Evolutionary conservation across 2,113 vertebrate genomes (phyloP).

Genomic region (Protobothrops mucrosquamatus): DNA sequence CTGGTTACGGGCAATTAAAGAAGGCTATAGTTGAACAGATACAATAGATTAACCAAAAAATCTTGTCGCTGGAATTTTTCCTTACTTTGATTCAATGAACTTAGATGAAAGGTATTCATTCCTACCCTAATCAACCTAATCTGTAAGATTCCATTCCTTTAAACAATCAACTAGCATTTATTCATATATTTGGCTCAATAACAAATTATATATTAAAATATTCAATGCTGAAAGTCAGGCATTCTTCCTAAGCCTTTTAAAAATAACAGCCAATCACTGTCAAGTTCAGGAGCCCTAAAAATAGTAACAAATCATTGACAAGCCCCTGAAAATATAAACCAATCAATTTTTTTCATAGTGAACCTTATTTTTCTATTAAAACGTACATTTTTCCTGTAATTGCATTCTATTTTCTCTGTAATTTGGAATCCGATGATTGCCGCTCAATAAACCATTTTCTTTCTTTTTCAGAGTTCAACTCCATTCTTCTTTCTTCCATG

Average conservation of each 20-base stretch:
- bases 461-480: neutral
- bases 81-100: neutral
- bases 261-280: neutral
- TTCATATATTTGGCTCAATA: neutral
- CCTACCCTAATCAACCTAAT: neutral
- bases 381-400: neutral
- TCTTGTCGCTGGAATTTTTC: neutral
- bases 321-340: neutral
- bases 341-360: neutral
- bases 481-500: neutral
- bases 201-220: neutral
- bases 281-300: neutral
- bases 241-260: neutral
- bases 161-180: neutral
- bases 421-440: neutral
- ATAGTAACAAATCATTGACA: neutral
- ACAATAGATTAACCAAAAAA: neutral
- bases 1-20: neutral
- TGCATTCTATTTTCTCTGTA: neutral
- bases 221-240: neutral
- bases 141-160: neutral
- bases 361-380: neutral
- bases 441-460: neutral
- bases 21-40: neutral
- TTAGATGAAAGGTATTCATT: neutral